phyloP scores from a whole-genome alignment of 2,113 vertebrate genomes.

The Callionymus lyra region DNA sequence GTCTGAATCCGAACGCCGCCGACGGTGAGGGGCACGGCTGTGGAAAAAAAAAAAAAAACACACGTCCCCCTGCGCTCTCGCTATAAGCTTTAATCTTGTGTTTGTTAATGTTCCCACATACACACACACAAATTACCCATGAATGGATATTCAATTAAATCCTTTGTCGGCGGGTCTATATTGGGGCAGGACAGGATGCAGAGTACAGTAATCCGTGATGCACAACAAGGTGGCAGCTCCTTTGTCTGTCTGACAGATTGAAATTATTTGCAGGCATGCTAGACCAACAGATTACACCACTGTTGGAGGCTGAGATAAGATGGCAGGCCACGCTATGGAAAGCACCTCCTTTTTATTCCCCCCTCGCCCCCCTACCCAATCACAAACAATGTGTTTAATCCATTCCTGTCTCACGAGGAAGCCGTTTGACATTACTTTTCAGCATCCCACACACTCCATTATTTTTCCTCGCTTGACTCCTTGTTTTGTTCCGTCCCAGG shows the following conservation, averaged over 20 bases:
- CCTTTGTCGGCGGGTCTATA: slow-evolving; percentile 58
- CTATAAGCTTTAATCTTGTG: slow-evolving; percentile 21
- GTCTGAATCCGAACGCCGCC: slow-evolving; percentile 2
- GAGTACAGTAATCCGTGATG: slow-evolving; percentile 65
- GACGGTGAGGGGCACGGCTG: slow-evolving; percentile 7
- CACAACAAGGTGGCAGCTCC: slow-evolving; percentile 65
- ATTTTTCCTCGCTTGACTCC: slow-evolving; percentile 13
- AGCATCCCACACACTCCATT: slow-evolving; percentile 54
- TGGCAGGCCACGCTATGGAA: slow-evolving; percentile 51
- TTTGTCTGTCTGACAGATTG: slow-evolving; percentile 66
- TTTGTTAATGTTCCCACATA: slow-evolving; percentile 32
- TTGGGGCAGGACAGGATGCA: slow-evolving; percentile 56
- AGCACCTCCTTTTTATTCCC: slow-evolving; percentile 48
- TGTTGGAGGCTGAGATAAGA: slow-evolving; percentile 62
- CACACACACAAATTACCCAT: slow-evolving; percentile 58
- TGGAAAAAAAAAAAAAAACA: slow-evolving; percentile 10
- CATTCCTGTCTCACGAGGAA: slow-evolving; percentile 53
- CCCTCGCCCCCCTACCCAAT: too few relatives aligned
- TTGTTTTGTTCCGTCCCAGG: slow-evolving; percentile 14
- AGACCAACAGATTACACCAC: slow-evolving; percentile 70
- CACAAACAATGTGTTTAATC: slow-evolving; percentile 69
- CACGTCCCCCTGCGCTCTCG: slow-evolving; percentile 16
- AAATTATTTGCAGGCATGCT: slow-evolving; percentile 68
- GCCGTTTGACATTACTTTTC: slow-evolving; percentile 63
- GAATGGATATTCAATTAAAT: slow-evolving; percentile 66